Percentiles rank a stretch among this genome's conserved stretches.
These are phyloP conservation scores for Malurus splendens DNA, from an alignment of 2,797 vertebrate genomes.

Conservation along the genomic window DNA sequence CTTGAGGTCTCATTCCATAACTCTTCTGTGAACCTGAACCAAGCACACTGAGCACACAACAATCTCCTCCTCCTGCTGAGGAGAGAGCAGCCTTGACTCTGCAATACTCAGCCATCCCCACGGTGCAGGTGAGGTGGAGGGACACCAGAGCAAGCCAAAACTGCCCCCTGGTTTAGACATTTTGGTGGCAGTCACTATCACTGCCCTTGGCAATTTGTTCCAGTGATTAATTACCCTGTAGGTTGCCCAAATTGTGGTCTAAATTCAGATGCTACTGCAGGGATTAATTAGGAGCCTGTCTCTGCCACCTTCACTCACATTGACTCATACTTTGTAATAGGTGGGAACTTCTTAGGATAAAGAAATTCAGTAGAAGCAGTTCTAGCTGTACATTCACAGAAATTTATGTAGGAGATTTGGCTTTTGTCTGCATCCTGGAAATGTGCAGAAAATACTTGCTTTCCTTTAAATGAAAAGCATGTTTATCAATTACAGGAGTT, in stretches of 20 bases:
- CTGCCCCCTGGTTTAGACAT: neutral
- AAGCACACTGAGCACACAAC: neutral
- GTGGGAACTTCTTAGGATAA: neutral
- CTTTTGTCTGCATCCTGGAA: neutral
- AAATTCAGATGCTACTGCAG: neutral
- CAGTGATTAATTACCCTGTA: neutral
- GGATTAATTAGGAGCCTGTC: neutral
- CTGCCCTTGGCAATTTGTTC: neutral
- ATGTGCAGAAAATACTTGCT: neutral
- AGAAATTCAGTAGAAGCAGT: neutral
- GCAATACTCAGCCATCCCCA: neutral
- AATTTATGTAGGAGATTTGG: neutral
- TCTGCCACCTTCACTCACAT: neutral
- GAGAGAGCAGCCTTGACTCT: rapidly evolving
- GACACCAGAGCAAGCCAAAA: neutral
- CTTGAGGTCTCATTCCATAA: neutral
- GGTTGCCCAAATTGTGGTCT: neutral
- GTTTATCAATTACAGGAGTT: neutral
- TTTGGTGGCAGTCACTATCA: neutral
- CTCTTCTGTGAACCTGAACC: neutral
- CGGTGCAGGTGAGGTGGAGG: neutral
- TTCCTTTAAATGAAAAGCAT: neutral
- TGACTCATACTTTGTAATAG: neutral
- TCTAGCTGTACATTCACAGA: neutral
- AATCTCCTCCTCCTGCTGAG: neutral